Evolutionary conservation across 2,888 invertebrate genomes (phyloP).

Genomic region (Scotopteryx bipunctaria): DNA sequence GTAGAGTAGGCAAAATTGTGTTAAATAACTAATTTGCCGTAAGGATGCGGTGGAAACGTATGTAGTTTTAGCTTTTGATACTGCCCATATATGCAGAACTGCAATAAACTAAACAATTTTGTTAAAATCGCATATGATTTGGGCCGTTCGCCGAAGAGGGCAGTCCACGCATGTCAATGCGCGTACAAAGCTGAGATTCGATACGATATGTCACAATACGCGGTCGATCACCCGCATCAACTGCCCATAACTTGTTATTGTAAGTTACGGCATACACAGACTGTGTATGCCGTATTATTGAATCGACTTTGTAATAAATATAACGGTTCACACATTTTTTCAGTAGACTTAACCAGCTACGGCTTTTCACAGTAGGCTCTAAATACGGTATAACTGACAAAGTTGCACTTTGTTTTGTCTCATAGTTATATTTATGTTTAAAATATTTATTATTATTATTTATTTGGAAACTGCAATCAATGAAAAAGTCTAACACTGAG

Average conservation of each 20-base stretch:
- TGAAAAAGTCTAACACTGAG: too few species aligned
- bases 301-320: conserved; percentile 10
- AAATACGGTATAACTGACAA: too few species aligned
- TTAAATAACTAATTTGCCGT: not conserved
- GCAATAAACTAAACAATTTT: conserved; percentile 49
- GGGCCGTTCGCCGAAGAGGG: conserved; percentile 69
- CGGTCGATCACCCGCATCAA: conserved; percentile 70
- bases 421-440: too few species aligned
- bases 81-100: not conserved
- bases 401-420: too few species aligned
- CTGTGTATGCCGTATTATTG: conserved; percentile 13
- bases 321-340: conserved; percentile 17
- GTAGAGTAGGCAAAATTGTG: conserved; percentile 30
- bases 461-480: too few species aligned
- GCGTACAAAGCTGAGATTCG: conserved; percentile 74
- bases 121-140: conserved; percentile 69
- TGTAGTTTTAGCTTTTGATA: too few species aligned
- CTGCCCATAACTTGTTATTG: conserved; percentile 37
- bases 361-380: too few species aligned
- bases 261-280: conserved; percentile 28
- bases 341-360: not conserved
- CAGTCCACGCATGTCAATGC: conserved; percentile 69
- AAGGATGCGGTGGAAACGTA: too few species aligned
- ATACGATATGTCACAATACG: conserved; percentile 70
- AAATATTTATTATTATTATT: too few species aligned